Evolutionary conservation across 1,140 invertebrate genomes (phyloP), one percentile per base, ranked within the genome.

Genomic region (Octopus bimaculoides): DNA sequence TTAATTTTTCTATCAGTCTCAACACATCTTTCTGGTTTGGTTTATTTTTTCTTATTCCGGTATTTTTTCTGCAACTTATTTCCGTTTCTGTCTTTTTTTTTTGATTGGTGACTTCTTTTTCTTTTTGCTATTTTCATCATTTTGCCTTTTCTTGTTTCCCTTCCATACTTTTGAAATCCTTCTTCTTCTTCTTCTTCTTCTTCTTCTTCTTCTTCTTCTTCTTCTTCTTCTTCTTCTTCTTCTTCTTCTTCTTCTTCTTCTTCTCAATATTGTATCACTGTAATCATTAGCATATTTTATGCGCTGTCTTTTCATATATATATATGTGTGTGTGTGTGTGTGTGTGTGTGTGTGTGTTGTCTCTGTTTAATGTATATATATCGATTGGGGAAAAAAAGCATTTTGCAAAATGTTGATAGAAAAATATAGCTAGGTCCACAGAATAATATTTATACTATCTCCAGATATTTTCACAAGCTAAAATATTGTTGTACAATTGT

Each of bases 171-270:
- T 17, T 61, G 9, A 12, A 12, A 1, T 61, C 4, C 56, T 61
- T 61, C 56, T 61, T 61, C 56, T 61, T 61, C 56, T 61, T 61
- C 9, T 17, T 1, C 17, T 17, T 61, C 17, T 17, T 61, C 17
- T 17, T 61, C 17, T 17, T 61, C 17, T 17, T 61, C 17, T 17
- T 61, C 17, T 17, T 61, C 17, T 17, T 61, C 17, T 17, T 61
- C 17, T 17, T 61, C 17, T 61, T 17, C 17, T 61, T 61, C 56
- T 61, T 61, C 17, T 17, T 61, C 17, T 61, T 17, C 17, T 61
- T 61, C 56, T 61, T 61, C 56, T 61, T 61, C 56, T 61, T 61
- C 56, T 61, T 61, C 56, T 61, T 61, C 56, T 61, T 61, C 56
- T 61, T 61, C 56, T 61, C 56, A 17, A 61, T 4, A 9, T 17